Conservation (phyloP, 1,140 invertebrate genomes). For the Oedothorax gibbosus region DNA sequence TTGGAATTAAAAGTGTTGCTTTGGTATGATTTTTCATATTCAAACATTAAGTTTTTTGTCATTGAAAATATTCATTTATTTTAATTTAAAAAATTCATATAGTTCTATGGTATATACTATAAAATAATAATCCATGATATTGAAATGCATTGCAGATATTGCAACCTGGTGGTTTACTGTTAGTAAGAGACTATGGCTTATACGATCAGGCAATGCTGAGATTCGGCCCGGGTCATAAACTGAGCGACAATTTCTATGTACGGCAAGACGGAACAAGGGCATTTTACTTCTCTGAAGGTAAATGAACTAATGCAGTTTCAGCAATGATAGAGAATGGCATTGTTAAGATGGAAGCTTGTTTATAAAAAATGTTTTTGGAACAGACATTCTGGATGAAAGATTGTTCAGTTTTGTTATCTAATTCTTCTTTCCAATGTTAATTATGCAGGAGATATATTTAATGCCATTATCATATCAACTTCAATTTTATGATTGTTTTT, state of each 20-base stretch:
- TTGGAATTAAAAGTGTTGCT: no score
- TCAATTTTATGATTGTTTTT: no score
- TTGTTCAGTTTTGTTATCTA: neutral
- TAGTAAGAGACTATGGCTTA: conserved; percentile 97
- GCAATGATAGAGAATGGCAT: neutral
- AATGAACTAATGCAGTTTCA: neutral
- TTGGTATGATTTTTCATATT: no score
- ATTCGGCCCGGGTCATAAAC: conserved; percentile 92
- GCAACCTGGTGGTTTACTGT: conserved; percentile 83
- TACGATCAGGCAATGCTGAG: conserved; percentile 96
- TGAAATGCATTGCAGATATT: conserved; percentile 71
- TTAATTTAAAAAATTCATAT: no score
- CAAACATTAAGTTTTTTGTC: no score
- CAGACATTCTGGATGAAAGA: neutral
- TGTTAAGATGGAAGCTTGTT: neutral
- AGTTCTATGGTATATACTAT: no score
- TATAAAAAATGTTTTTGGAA: neutral
- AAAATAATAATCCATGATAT: no score
- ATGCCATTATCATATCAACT: no score
- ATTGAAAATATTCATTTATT: no score
- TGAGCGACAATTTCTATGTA: conserved; percentile 94
- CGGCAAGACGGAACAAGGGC: conserved; percentile 91
- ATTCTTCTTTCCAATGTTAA: neutral
- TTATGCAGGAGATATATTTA: neutral
- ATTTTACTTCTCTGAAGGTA: conserved; percentile 66